Evolutionary conservation across 2,888 invertebrate genomes (phyloP).

Genomic region (Ormyrus nitidulus): DNA sequence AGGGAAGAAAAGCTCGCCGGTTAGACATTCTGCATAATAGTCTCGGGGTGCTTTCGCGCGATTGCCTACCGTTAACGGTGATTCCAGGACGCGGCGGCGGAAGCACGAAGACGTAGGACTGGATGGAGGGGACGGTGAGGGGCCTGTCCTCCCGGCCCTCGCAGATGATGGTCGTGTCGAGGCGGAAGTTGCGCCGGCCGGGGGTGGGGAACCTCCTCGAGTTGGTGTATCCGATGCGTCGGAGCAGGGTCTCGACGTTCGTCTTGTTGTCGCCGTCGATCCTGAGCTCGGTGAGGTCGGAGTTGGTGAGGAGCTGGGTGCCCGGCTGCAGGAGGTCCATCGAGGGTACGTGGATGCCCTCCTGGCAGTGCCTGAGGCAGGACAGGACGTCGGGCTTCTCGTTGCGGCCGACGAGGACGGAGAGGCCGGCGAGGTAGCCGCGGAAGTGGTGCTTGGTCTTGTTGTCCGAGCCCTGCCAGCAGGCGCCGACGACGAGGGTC

Average conservation of each 20-base stretch:
- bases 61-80: constrained; percentile 80
- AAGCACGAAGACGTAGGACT: constrained; percentile 91
- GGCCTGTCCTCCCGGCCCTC: constrained; percentile 87
- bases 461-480: constrained; percentile 97
- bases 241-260: constrained; percentile 90
- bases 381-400: constrained; percentile 85
- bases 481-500: constrained; percentile 95
- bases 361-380: constrained; percentile 89
- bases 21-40: background rate
- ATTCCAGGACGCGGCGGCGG: constrained; percentile 91
- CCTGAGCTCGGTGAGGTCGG: constrained; percentile 90
- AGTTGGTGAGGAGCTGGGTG: constrained; percentile 85
- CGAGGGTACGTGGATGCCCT: constrained; percentile 81
- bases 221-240: constrained; percentile 94
- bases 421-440: constrained; percentile 93
- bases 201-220: constrained; percentile 95
- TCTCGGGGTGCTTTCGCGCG: background rate
- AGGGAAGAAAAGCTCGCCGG: background rate
- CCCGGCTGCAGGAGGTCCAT: constrained; percentile 86
- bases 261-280: constrained; percentile 94
- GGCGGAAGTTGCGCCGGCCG: constrained; percentile 90
- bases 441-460: constrained; percentile 93
- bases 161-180: constrained; percentile 85
- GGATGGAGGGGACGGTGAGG: constrained; percentile 85
- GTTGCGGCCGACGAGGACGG: constrained; percentile 85